Base-by-base conservation (phyloP, 2,888 invertebrate species). In the Nymphalis polychloros region DNA sequence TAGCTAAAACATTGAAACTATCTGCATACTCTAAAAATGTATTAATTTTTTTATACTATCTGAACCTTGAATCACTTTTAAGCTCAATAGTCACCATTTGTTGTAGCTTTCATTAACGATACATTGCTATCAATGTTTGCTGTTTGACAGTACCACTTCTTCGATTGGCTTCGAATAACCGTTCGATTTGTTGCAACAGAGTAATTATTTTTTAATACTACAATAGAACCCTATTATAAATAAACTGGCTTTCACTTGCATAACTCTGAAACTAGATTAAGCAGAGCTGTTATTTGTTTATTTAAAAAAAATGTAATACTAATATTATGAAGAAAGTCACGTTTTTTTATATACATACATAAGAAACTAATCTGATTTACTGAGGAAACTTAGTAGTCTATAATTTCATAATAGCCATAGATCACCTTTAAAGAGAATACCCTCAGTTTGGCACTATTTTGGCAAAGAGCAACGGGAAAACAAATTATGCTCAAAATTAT, bases 181-280 rank as follows among this genome's bases (percentile, higher is more conserved):
- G 55, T 52, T 52, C 60, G 23, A 61, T 31, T 53, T 55, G 31
- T 68, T 52, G 61, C 62, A 27, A 70, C 59, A 64, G 27, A 41
- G 55, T 68, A 63, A 68, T 70, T 62, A 67, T 70, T 57, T 67
- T 67, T 59, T 69, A 59, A 66, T 67, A 65, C 59, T 53, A 70
- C 68, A 68, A 68, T 68, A 66, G 68, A 64, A 48, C 23, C 4
- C 50, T 52, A 65, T 63, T 35, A n/a, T 55, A 47, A 53, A 63
- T 48, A 31, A 61, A 59, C 61, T 27, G 46, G 59, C 62, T 70
- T 68, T 70, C 65, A 46, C 53, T 70, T 70, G 53, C 63, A 55
- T 64, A 70, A 68, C 55, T 23, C 35, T 31, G 17, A 57, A 65
- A 62, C 61, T 70, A 49, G 59, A 65, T 19, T 59, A 60, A 64